These are phyloP conservation scores for Patella caerulea DNA, from an alignment of 2,888 invertebrate genomes.

Conservation along the genomic window DNA sequence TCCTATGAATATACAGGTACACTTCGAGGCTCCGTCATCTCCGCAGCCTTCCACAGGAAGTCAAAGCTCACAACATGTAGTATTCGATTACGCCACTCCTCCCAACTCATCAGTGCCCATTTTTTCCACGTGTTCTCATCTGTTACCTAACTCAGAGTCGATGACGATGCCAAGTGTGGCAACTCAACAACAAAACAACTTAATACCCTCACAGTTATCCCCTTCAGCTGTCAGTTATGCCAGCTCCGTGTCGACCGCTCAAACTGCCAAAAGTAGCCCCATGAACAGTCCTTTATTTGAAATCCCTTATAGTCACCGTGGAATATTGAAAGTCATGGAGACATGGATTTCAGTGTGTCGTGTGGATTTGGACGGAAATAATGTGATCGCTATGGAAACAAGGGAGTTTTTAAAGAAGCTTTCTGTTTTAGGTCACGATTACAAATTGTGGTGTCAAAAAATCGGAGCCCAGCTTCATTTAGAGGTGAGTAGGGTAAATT, in stretches of 20 bases:
- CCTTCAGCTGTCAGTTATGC: conserved; percentile 37
- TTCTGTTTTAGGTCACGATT: conserved; percentile 74
- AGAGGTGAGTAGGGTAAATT: conserved; percentile 54
- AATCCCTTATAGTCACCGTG: conserved; percentile 64
- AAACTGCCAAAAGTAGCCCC: conserved; percentile 38
- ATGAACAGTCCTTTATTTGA: conserved; percentile 51
- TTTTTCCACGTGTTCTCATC: conserved; percentile 28
- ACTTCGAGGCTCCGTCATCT: conserved; percentile 68
- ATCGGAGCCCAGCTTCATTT: conserved; percentile 62
- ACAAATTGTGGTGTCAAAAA: conserved; percentile 73
- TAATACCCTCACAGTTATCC: conserved; percentile 31
- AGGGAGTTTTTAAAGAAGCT: conserved; percentile 75
- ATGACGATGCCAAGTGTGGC: conserved; percentile 32
- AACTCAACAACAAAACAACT: conserved; percentile 21
- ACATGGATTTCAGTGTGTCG: conserved; percentile 66
- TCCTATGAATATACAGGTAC: conserved; percentile 62
- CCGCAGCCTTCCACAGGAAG: conserved; percentile 59
- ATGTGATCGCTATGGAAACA: conserved; percentile 73
- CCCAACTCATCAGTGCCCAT: conserved; percentile 30
- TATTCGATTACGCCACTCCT: conserved; percentile 57
- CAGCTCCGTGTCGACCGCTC: conserved; percentile 20
- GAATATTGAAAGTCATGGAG: conserved; percentile 67
- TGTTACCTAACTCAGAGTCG: conserved; percentile 16
- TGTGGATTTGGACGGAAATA: conserved; percentile 64
- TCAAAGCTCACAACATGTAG: conserved; percentile 54